A percentile compares a stretch with the other conserved stretches of the same genome.
Evolutionary conservation across 2,113 vertebrate species (phyloP).

Genomic region (Centropristis striata): DNA sequence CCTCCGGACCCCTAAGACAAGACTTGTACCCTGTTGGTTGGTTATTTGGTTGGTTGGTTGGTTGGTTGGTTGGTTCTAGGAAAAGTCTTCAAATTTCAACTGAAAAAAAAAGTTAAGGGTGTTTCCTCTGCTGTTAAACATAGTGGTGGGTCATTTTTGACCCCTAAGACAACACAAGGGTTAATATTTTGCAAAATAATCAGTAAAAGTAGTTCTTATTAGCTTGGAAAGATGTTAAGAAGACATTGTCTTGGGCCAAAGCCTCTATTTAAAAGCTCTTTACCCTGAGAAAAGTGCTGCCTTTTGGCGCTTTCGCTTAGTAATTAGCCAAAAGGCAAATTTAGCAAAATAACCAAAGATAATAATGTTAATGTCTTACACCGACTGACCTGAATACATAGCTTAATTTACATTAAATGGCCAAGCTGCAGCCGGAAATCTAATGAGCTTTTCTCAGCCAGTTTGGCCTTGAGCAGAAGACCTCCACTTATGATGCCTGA

Average conservation of each 20-base stretch:
- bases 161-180: too few species aligned
- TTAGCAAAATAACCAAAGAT: constrained; percentile 28
- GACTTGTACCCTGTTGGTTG: too few species aligned
- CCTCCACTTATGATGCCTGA: not conserved
- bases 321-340: constrained; percentile 24
- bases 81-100: too few species aligned
- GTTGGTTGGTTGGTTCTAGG: too few species aligned
- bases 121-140: too few species aligned
- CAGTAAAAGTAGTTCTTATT: not conserved
- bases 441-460: constrained; percentile 4
- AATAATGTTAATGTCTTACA: not conserved
- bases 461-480: constrained; percentile 35
- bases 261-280: not conserved
- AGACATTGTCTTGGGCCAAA: not conserved
- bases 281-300: not conserved
- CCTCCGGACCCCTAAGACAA: too few species aligned
- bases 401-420: not conserved
- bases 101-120: too few species aligned
- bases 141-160: too few species aligned
- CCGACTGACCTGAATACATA: constrained; percentile 21
- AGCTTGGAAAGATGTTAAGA: not conserved
- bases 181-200: not conserved
- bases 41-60: too few species aligned
- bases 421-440: not conserved
- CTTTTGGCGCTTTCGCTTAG: not conserved